Evolutionary conservation across 1,140 invertebrate genomes (phyloP).

Genomic region (Drosophila kanapiae): DNA sequence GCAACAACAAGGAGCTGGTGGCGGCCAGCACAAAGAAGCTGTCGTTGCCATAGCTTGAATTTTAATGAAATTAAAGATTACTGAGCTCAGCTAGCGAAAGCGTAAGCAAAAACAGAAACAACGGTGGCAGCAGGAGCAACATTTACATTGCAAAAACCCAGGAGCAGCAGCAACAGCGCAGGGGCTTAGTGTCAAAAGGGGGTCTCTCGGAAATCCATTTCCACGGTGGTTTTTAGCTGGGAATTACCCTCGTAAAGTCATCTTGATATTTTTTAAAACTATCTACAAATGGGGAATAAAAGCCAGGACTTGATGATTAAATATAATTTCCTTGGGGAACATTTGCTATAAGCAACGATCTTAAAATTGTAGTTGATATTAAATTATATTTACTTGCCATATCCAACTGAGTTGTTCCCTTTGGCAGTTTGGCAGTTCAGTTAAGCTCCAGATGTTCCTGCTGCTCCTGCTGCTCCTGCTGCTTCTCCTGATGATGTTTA

Average conservation of each 20-base stretch:
- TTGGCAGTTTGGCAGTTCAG: not conserved
- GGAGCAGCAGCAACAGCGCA: not conserved
- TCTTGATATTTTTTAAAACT: conserved; percentile 6
- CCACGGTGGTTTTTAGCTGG: not conserved
- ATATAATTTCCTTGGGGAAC: not conserved
- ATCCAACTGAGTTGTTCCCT: not conserved
- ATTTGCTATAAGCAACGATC: too few species aligned
- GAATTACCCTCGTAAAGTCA: not conserved
- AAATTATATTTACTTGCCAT: conserved; percentile 2
- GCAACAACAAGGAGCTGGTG: conserved; percentile 21
- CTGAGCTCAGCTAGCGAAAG: conserved; percentile 54
- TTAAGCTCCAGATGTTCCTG: not conserved
- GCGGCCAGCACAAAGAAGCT: conserved; percentile 40
- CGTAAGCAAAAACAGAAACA: conserved; percentile 30
- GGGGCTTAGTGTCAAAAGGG: conserved; percentile 5
- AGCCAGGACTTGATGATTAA: not conserved
- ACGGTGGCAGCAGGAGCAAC: conserved; percentile 9
- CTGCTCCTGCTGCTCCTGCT: not conserved
- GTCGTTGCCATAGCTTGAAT: conserved; percentile 59
- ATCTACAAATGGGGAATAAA: not conserved
- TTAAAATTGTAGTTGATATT: not conserved
- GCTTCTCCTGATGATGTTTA: not conserved
- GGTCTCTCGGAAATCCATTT: not conserved
- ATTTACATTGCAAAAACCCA: conserved; percentile 5
- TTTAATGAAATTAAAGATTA: conserved; percentile 83